Evolutionary conservation across 2,888 invertebrate genomes (phyloP).

Genomic region (Sinhomidia bicolor): DNA sequence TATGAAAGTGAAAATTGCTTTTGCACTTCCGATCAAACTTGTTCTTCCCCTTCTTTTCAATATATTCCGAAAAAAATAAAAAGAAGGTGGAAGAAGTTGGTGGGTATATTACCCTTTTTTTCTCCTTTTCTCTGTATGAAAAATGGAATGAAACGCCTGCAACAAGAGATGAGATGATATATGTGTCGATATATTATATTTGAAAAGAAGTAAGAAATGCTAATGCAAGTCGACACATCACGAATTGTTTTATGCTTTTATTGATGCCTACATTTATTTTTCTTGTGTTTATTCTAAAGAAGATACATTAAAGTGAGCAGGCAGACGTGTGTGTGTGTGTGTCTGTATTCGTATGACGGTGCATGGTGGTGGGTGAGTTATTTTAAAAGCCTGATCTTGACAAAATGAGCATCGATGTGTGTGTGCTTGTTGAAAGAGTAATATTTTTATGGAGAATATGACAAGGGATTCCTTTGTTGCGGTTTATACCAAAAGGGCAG

Average conservation of each 20-base stretch:
- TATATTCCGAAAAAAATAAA: too few species aligned
- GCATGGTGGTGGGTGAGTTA: too few species aligned
- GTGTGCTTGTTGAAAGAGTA: not conserved
- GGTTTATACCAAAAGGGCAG: not conserved
- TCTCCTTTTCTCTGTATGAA: not conserved
- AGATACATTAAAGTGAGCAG: not conserved
- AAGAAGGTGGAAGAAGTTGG: too few species aligned
- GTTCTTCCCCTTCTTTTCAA: slow-evolving; percentile 29
- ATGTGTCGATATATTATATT: not conserved
- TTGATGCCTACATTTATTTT: not conserved
- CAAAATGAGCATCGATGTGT: slow-evolving; percentile 12
- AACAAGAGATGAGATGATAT: not conserved
- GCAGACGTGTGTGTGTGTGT: not conserved
- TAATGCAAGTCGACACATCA: slow-evolving; percentile 38
- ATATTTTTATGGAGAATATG: slow-evolving; percentile 52
- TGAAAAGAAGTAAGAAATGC: slow-evolving; percentile 12
- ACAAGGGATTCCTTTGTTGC: slow-evolving; percentile 47
- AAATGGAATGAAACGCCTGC: not conserved
- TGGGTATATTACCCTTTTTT: not conserved
- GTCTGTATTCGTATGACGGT: too few species aligned
- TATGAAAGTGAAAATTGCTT: slow-evolving; percentile 59
- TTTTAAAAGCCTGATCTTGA: slow-evolving; percentile 53
- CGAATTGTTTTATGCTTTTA: slow-evolving; percentile 1
- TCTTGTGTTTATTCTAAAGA: slow-evolving; percentile 10
- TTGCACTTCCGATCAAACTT: slow-evolving; percentile 46